phyloP scores from a whole-genome alignment of 2,888 invertebrate genomes.

The Diplazon laetatorius region DNA sequence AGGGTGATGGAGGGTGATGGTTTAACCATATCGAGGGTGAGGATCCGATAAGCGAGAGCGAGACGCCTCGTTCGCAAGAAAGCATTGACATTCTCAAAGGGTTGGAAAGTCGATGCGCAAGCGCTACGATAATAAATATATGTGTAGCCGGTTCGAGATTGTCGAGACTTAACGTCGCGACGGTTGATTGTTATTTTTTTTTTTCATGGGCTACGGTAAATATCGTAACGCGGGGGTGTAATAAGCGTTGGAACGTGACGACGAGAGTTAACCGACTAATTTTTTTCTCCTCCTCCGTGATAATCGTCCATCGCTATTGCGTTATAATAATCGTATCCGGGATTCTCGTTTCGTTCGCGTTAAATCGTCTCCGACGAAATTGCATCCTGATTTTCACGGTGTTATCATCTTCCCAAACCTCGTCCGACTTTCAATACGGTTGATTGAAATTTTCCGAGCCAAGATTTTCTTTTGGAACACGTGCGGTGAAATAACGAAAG shows the following conservation, averaged over 20 bases:
- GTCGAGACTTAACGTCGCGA: constrained; percentile 29
- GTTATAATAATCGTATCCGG: constrained; percentile 10
- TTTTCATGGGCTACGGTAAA: constrained; percentile 74
- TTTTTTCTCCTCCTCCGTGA: constrained; percentile 69
- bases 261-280: constrained; percentile 81
- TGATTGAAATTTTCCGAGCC: constrained; percentile 16
- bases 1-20: constrained; percentile 26
- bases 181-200: no score
- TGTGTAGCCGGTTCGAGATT: constrained; percentile 26
- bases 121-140: not conserved
- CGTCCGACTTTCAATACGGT: not conserved
- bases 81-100: constrained; percentile 52
- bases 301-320: not conserved
- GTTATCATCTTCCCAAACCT: no score
- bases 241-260: constrained; percentile 79
- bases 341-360: constrained; percentile 13
- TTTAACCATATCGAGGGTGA: constrained; percentile 51
- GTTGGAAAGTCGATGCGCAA: constrained; percentile 33
- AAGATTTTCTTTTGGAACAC: not conserved
- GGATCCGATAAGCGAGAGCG: constrained; percentile 47
- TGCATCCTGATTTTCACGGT: constrained; percentile 23
- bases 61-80: constrained; percentile 56
- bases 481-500: not conserved
- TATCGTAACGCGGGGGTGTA: constrained; percentile 77
- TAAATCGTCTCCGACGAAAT: constrained; percentile 21